A percentile compares a stretch with the other conserved stretches of the same genome.
Conservation (phyloP, 2,797 vertebrate species). For the Pitangus sulphuratus region DNA sequence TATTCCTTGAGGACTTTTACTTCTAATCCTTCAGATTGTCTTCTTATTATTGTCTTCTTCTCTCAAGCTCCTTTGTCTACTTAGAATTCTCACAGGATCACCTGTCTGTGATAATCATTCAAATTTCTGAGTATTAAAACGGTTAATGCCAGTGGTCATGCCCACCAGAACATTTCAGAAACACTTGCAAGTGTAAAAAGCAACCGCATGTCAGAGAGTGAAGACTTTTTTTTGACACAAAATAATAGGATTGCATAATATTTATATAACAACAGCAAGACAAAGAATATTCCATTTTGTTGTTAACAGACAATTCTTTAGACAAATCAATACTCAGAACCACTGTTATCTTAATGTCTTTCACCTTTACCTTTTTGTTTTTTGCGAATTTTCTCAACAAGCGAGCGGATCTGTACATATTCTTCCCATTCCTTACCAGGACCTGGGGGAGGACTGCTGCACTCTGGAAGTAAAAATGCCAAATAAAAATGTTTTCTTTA, state of each 20-base stretch:
- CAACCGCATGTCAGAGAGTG: neutral
- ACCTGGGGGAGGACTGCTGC: conserved; percentile 89
- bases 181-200: neutral
- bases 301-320: neutral
- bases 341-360: neutral
- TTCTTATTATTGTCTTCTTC: too few relatives aligned
- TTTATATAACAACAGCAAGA: neutral
- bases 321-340: neutral
- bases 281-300: neutral
- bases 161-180: neutral
- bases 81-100: neutral
- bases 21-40: neutral
- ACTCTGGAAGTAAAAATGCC: conserved; percentile 78
- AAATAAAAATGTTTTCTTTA: neutral
- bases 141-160: neutral
- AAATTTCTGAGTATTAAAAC: neutral
- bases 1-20: neutral
- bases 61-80: neutral
- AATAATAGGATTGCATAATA: neutral
- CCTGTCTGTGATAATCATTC: neutral
- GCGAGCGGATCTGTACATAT: conserved; percentile 89
- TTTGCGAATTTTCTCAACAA: conserved; percentile 96
- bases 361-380: conserved; percentile 90
- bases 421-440: conserved; percentile 97
- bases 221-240: neutral